A percentile compares a stretch with the other conserved stretches of the same genome.
phyloP scores from a whole-genome alignment of 2,113 vertebrate genomes.

The Ancistrus triradiatus region DNA sequence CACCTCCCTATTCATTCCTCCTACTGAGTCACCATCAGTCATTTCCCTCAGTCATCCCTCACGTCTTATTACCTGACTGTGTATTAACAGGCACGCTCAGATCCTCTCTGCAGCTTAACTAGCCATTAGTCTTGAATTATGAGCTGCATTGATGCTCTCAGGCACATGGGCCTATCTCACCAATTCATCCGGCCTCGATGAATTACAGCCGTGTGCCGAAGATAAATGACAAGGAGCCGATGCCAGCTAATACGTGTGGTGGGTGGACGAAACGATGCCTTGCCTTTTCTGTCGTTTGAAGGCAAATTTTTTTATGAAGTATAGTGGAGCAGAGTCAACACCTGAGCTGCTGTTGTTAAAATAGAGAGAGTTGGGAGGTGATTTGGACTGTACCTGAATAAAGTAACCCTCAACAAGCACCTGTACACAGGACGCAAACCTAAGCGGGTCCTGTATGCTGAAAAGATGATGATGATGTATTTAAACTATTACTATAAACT shows the following conservation, averaged over 20 bases:
- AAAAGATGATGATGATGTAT: too few relatives aligned
- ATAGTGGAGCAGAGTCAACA: too few relatives aligned
- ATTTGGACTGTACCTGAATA: too few relatives aligned
- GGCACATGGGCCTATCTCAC: slow-evolving; percentile 35
- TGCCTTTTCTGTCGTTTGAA: background rate
- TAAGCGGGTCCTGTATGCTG: too few relatives aligned
- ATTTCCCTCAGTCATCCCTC: slow-evolving; percentile 34
- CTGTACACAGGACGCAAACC: too few relatives aligned
- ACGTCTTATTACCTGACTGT: slow-evolving; percentile 42
- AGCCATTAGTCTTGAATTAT: slow-evolving; percentile 50
- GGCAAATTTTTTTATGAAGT: too few relatives aligned
- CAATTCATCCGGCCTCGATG: slow-evolving; percentile 33
- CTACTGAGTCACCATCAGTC: slow-evolving; percentile 30
- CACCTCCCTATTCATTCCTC: slow-evolving; percentile 11
- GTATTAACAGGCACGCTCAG: slow-evolving; percentile 32
- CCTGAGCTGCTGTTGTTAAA: too few relatives aligned
- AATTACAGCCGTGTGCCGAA: slow-evolving; percentile 40
- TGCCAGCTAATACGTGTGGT: slow-evolving; percentile 25
- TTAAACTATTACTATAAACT: too few relatives aligned
- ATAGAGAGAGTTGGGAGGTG: too few relatives aligned
- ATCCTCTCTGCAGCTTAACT: slow-evolving; percentile 37
- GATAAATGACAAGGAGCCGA: slow-evolving; percentile 35
- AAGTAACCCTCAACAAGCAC: too few relatives aligned
- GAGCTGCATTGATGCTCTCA: slow-evolving; percentile 43
- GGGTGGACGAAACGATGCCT: background rate